Percentiles rank a stretch among this genome's conserved stretches.
Conservation (phyloP, 2,888 invertebrate genomes). For the Lepidocyrtinus sp. region DNA sequence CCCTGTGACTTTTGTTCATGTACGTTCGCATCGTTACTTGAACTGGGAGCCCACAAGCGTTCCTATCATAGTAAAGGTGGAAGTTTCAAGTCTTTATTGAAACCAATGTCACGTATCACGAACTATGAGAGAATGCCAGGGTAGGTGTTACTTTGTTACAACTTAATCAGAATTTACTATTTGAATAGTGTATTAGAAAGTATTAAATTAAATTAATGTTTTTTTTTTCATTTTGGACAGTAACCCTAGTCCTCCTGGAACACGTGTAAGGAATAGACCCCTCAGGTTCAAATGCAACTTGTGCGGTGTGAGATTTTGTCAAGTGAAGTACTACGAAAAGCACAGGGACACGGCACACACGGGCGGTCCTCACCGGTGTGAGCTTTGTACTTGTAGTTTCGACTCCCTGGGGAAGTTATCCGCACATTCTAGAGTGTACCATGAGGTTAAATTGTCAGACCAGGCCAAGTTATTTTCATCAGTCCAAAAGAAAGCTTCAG, state of each 20-base stretch:
- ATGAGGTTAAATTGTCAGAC: background rate
- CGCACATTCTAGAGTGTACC: conserved; percentile 19
- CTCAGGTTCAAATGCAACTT: background rate
- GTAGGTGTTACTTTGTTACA: background rate
- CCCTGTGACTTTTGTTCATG: conserved; percentile 1
- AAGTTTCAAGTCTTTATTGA: background rate
- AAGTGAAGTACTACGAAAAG: too few species aligned
- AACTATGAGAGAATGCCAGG: too few species aligned
- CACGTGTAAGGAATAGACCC: too few species aligned
- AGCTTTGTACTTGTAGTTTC: conserved; percentile 17
- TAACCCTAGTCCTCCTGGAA: too few species aligned
- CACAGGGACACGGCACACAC: background rate
- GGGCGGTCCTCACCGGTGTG: background rate
- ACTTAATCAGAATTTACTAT: background rate
- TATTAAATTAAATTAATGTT: too few species aligned
- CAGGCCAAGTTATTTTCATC: background rate
- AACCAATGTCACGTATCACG: too few species aligned
- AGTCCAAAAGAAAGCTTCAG: background rate
- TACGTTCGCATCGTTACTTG: background rate
- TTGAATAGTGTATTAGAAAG: too few species aligned
- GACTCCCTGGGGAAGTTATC: background rate
- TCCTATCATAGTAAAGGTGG: background rate
- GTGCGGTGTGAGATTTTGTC: too few species aligned
- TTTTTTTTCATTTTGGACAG: too few species aligned
- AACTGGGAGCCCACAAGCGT: conserved; percentile 16